Conservation (phyloP, 2,797 vertebrate genomes). For the Muscicapa comitata region DNA sequence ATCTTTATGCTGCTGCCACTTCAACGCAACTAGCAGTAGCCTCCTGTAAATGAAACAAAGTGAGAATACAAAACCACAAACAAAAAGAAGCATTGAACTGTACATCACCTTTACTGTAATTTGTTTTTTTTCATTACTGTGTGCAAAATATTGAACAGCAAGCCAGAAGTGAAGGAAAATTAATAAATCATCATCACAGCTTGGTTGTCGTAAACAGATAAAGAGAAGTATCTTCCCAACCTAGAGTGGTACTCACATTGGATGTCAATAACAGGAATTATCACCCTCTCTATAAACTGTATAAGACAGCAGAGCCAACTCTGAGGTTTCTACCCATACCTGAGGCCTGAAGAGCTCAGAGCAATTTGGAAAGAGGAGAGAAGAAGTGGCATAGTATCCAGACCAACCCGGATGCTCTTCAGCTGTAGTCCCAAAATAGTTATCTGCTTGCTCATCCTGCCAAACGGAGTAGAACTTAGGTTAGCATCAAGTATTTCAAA, state of each 20-base stretch:
- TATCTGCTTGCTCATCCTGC: slow-evolving; percentile 70
- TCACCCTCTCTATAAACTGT: neutral
- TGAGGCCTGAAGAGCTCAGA: slow-evolving; percentile 82
- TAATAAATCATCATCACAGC: neutral
- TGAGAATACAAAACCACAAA: neutral
- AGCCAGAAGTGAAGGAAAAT: neutral
- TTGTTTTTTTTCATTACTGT: accelerated
- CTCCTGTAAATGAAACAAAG: neutral
- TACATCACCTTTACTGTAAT: neutral
- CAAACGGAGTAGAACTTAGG: neutral
- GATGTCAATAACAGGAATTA: neutral
- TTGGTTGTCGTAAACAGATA: neutral
- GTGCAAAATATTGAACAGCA: neutral
- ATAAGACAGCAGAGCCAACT: neutral
- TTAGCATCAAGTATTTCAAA: neutral
- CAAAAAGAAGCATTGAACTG: neutral
- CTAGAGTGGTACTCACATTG: neutral
- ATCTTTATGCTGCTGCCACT: neutral
- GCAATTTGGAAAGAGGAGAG: slow-evolving; percentile 76
- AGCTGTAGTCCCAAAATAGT: slow-evolving; percentile 64
- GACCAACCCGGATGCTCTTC: slow-evolving; percentile 70
- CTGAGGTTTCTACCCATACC: slow-evolving; percentile 69
- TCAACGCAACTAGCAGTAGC: neutral
- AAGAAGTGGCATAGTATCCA: slow-evolving; percentile 72
- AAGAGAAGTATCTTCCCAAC: neutral